A percentile compares a stretch with the other conserved stretches of the same genome.
These are phyloP conservation scores for Himalopsyche japonica DNA, from an alignment of 2,888 invertebrate genomes.

Conservation along the genomic window DNA sequence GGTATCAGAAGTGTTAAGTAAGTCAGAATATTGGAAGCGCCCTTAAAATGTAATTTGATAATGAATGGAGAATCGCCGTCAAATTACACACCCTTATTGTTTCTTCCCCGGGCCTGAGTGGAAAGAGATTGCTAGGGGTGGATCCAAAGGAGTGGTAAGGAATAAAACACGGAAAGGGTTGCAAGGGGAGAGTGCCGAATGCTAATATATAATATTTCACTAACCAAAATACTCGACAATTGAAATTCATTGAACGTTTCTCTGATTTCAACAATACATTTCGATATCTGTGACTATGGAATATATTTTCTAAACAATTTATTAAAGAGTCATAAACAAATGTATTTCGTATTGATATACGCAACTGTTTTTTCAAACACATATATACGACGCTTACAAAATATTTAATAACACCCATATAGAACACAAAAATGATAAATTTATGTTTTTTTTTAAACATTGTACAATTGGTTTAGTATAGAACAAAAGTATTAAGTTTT, in stretches of 20 bases:
- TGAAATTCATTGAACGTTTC: neutral
- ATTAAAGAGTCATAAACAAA: no score
- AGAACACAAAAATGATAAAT: no score
- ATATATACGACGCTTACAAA: no score
- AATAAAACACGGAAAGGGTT: neutral
- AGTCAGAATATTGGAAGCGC: neutral
- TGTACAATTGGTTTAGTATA: no score
- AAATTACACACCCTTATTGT: neutral
- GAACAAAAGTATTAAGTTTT: no score
- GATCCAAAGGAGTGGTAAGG: neutral
- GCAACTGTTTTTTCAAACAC: no score
- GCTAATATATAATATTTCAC: neutral
- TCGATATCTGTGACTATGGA: no score
- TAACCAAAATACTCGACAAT: neutral
- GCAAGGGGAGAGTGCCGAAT: neutral
- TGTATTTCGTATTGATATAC: no score
- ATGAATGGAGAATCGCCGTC: slow-evolving; percentile 1
- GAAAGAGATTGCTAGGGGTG: neutral
- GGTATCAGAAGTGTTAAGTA: neutral
- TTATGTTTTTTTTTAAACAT: no score
- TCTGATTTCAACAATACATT: neutral
- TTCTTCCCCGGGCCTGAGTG: neutral
- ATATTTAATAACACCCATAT: no score
- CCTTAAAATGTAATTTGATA: neutral
- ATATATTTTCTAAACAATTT: no score